phyloP scores from a whole-genome alignment of 2,113 vertebrate genomes.

The Pachyramphus minor region DNA sequence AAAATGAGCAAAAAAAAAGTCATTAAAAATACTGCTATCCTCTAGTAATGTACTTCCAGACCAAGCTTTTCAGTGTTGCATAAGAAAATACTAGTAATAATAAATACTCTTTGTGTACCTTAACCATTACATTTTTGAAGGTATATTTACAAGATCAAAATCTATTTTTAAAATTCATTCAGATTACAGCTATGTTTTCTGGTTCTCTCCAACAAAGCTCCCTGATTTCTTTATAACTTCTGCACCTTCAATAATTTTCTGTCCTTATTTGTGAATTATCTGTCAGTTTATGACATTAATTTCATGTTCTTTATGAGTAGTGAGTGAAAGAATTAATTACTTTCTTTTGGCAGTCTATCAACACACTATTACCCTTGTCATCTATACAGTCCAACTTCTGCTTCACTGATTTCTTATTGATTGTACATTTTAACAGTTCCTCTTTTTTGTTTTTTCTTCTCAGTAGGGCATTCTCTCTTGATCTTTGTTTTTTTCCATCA shows the following conservation, averaged over 20 bases:
- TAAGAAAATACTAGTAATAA: background rate
- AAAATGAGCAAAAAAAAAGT: background rate
- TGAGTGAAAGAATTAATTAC: conserved; percentile 22
- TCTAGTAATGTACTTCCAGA: background rate
- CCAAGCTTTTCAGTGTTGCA: background rate
- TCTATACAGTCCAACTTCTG: background rate
- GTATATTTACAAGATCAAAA: background rate
- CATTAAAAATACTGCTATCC: background rate
- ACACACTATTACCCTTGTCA: background rate
- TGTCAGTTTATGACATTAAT: background rate
- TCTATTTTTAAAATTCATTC: background rate
- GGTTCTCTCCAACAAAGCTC: background rate
- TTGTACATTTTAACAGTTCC: background rate
- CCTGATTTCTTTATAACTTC: background rate
- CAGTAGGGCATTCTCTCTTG: background rate
- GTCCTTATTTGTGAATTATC: background rate
- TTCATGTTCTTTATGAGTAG: background rate
- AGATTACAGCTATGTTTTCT: background rate
- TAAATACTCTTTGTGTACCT: background rate
- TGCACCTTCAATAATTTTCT: background rate
- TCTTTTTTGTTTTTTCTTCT: background rate
- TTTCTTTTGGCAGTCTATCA: background rate
- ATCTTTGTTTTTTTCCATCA: background rate
- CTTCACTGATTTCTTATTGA: background rate
- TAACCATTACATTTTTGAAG: background rate